These are phyloP conservation scores for Geophilus truncorum DNA, from an alignment of 2,888 invertebrate genomes.

Conservation along the genomic window DNA sequence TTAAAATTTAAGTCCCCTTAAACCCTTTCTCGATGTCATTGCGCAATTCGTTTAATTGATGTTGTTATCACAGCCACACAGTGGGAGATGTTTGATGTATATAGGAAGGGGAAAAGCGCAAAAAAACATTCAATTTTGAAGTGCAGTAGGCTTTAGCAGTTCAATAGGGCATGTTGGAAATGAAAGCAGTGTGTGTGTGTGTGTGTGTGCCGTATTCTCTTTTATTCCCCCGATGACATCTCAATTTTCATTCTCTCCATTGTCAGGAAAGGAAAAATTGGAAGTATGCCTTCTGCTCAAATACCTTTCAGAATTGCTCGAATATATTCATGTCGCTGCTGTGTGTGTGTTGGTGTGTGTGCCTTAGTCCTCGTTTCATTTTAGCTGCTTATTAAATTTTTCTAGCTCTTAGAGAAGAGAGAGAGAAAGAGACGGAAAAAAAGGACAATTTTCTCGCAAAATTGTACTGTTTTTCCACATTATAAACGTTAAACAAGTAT, in stretches of 20 bases:
- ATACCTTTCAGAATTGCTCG: conserved; percentile 25
- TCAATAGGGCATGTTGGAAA: conserved; percentile 13
- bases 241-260: conserved; percentile 25
- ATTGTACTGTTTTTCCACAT: background rate
- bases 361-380: background rate
- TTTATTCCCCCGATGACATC: conserved; percentile 25
- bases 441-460: background rate
- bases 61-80: background rate
- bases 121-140: conserved; percentile 15
- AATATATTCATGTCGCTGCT: conserved; percentile 16
- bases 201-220: background rate
- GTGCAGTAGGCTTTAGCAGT: conserved; percentile 15
- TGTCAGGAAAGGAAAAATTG: conserved; percentile 25
- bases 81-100: background rate
- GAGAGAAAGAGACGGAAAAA: too few relatives aligned
- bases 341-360: too few relatives aligned
- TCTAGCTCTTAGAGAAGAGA: background rate
- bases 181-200: conserved; percentile 6
- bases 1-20: too few relatives aligned
- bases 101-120: background rate
- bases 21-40: too few relatives aligned
- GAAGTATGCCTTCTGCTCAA: conserved; percentile 27
- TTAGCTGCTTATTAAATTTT: conserved; percentile 16
- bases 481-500: background rate
- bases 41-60: background rate